Evolutionary conservation across 1,140 invertebrate genomes (phyloP).

Genomic region (Bombus turneri): DNA sequence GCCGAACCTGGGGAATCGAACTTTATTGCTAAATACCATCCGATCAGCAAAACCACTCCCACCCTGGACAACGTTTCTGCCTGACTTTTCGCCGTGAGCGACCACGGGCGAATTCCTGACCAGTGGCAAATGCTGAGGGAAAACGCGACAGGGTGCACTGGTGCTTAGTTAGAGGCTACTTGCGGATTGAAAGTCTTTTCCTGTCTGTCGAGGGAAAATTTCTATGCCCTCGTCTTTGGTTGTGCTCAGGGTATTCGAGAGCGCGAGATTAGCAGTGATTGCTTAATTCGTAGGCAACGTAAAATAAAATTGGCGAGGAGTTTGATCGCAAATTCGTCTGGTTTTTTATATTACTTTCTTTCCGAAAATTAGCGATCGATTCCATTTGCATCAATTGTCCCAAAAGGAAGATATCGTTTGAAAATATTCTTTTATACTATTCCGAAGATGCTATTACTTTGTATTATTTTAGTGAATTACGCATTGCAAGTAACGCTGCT

Average conservation of each 20-base stretch:
- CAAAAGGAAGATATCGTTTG: too few species aligned
- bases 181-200: slow-evolving; percentile 27
- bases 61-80: slow-evolving; percentile 19
- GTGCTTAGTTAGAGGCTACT: slow-evolving; percentile 28
- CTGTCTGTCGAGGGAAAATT: slow-evolving; percentile 12
- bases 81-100: slow-evolving; percentile 31
- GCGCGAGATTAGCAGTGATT: neutral
- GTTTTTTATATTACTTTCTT: too few species aligned
- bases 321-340: too few species aligned
- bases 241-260: neutral
- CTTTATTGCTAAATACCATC: slow-evolving; percentile 83
- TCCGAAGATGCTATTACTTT: neutral
- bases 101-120: slow-evolving; percentile 11
- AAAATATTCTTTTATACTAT: too few species aligned
- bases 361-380: too few species aligned
- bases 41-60: slow-evolving; percentile 79
- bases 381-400: too few species aligned
- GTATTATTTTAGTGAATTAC: neutral
- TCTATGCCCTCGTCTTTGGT: neutral
- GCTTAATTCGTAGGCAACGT: neutral
- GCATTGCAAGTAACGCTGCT: too few species aligned
- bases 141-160: neutral
- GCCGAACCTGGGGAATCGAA: slow-evolving; percentile 75
- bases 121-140: neutral
- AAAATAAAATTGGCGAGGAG: too few species aligned